These are phyloP conservation scores for Lampropteryx suffumata DNA, from an alignment of 2,888 invertebrate species.

Conservation along the genomic window DNA sequence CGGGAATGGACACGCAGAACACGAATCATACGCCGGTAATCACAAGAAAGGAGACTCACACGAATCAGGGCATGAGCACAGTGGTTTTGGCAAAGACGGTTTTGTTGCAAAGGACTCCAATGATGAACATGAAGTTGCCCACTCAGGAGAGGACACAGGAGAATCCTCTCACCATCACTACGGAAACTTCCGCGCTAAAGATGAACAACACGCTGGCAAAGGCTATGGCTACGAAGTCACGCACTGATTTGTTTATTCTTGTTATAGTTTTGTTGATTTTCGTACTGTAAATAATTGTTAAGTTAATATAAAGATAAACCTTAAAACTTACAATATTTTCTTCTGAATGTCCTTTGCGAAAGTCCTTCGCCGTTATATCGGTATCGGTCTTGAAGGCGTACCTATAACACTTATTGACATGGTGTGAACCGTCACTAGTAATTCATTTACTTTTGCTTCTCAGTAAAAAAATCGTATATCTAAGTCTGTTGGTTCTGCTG, in stretches of 20 bases:
- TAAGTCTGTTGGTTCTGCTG: no score
- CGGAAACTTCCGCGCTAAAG: constrained; percentile 72
- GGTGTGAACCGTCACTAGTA: no score
- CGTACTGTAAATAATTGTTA: constrained; percentile 66
- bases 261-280: constrained; percentile 62
- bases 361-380: no score
- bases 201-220: constrained; percentile 54
- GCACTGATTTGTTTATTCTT: constrained; percentile 62
- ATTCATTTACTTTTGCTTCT: no score
- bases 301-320: constrained; percentile 61
- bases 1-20: constrained; percentile 75
- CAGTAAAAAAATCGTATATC: no score
- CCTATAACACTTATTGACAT: no score
- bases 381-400: no score
- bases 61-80: constrained; percentile 76
- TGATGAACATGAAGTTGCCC: constrained; percentile 65
- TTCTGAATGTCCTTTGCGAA: constrained; percentile 5
- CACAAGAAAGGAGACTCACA: constrained; percentile 79
- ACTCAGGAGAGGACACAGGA: constrained; percentile 76
- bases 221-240: constrained; percentile 72
- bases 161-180: constrained; percentile 74
- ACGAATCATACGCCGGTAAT: constrained; percentile 77
- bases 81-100: constrained; percentile 74
- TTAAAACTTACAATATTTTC: constrained; percentile 35
- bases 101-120: constrained; percentile 78